Evolutionary conservation across 2,888 invertebrate species (phyloP), one percentile per base, ranked within the genome.

Genomic region (Ichneumon xanthorius): DNA sequence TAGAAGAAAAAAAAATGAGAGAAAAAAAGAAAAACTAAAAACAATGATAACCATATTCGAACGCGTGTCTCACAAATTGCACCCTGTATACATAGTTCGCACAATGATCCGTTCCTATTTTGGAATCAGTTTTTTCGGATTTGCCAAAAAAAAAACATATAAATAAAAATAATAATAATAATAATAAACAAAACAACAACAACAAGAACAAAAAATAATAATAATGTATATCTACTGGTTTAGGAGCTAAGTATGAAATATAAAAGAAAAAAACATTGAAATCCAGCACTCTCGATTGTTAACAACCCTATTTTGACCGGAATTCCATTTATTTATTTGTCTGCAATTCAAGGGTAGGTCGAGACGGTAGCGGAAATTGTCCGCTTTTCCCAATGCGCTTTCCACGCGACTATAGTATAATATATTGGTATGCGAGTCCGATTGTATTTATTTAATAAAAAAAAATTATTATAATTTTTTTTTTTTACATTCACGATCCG

Each of bases 91-190:
- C 91, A 92, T 91, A 92, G 92, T 92, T 92, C 91, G 92, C 92
- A 92, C 92, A 92, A 93, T 92, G 89, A 91, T 92, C 91, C 91
- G 91, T 92, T 92, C 92, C 92, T 90, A 91, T 91, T 92, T 92
- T 92, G 90, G 91, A 92, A 90, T 91, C 90, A 90, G 90, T 92
- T 91, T 92, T 92, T 92, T 91, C 90, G 89, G 89, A 91, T 91
- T 92, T 92, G 91, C 90, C 91, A 91, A 93, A 90, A 92, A 88
- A 85, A 86, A 77, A 87, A 83, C 68, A 80, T 77, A 82, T 37
- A 48, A 70, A 71, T 67, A 65, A 48, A 85, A 84, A 63, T 79
- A 79, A 71, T 11, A 63, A 71, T 71, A 80, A 65, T 65, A 72
- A 48, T 48, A 48, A 14, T 65, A 33, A 73, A 78, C 70, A 68